A percentile compares a stretch with the other conserved stretches of the same genome.
These are phyloP conservation scores for Baronia brevicornis DNA, from an alignment of 2,888 invertebrate genomes.

Conservation along the genomic window DNA sequence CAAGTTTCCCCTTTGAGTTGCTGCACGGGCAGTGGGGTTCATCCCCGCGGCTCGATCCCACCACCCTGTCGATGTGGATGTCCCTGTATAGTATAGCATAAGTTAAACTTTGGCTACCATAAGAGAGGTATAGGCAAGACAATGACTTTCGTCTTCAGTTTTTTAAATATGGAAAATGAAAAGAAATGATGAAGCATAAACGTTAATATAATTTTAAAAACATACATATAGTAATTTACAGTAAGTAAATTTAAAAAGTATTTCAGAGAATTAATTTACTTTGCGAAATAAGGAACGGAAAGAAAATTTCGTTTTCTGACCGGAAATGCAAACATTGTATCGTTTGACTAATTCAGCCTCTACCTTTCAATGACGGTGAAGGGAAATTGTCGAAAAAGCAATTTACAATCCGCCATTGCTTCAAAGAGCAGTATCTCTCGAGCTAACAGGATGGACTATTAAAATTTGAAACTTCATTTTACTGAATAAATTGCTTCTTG, in stretches of 20 bases:
- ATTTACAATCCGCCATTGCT: slow-evolving; percentile 58
- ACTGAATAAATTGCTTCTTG: slow-evolving; percentile 66
- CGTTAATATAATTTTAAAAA: too few species aligned
- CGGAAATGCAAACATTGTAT: slow-evolving; percentile 15
- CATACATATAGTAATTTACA: too few species aligned
- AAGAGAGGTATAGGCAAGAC: too few species aligned
- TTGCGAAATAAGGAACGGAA: slow-evolving; percentile 11
- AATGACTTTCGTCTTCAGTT: too few species aligned
- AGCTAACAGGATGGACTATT: slow-evolving; percentile 51
- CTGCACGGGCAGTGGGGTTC: too few species aligned
- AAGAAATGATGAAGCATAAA: too few species aligned
- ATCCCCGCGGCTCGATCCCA: too few species aligned
- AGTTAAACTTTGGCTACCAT: too few species aligned
- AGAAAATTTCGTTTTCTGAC: slow-evolving; percentile 15
- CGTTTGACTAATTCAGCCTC: slow-evolving; percentile 18
- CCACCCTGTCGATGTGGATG: too few species aligned
- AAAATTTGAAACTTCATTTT: slow-evolving; percentile 71
- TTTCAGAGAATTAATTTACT: slow-evolving; percentile 14
- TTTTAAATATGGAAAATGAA: too few species aligned
- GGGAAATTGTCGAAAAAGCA: slow-evolving; percentile 56
- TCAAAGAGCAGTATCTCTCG: slow-evolving; percentile 55
- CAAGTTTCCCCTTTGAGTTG: too few species aligned
- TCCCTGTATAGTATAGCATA: too few species aligned
- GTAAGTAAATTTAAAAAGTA: slow-evolving; percentile 6
- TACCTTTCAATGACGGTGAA: slow-evolving; percentile 27